Base-by-base conservation (phyloP, 2,797 vertebrate species). In the Sebastes melanostomus region DNA sequence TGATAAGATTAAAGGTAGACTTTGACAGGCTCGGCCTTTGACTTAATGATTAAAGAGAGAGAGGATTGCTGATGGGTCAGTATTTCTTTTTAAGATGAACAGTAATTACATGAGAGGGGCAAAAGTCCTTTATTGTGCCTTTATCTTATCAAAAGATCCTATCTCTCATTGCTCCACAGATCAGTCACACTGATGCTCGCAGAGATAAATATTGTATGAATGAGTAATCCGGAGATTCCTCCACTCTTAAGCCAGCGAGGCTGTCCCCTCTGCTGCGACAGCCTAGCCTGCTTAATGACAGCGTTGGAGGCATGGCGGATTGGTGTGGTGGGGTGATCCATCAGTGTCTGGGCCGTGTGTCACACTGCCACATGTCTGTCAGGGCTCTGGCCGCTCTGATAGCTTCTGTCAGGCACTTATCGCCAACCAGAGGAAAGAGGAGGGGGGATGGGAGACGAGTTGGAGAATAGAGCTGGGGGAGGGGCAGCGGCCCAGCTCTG, bases 1-100 rank as follows among this genome's bases (percentile, higher is more conserved):
- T 94, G 95, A 96, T 97, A 95, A 96, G 96, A 96, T 96, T 96
- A 96, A 92, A 94, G 92, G 80, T 94, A 89, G 94, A 95, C 94
- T 94, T 95, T 94, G 92, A 94, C 93, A 95, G 91, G 85, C 93
- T 91, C 78, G 88, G 93, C 88, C 82, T 87, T 91, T 91, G 90
- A 91, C 93, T 92, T 91, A 87, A 83, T 91, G 92, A 94, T 91
- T 91, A 94, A 94, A 96, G 91, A 88, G 92, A 96, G 92, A 96
- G 92, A 94, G 92, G 76, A 92, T 86, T 85, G 85, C 84, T 88
- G 86, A 89, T 84, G 30, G 76, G 80, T 81, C 81, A 82, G 54
- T 82, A n/a, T 80, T 79, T 80, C 42, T 84, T 80, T 66, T 65
- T 55, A 69, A 81, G 78, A 72, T 69, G 46, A 85, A 69, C 69